phyloP scores from a whole-genome alignment of 2,888 invertebrate genomes.

The Scrobipalpa atriplicella region DNA sequence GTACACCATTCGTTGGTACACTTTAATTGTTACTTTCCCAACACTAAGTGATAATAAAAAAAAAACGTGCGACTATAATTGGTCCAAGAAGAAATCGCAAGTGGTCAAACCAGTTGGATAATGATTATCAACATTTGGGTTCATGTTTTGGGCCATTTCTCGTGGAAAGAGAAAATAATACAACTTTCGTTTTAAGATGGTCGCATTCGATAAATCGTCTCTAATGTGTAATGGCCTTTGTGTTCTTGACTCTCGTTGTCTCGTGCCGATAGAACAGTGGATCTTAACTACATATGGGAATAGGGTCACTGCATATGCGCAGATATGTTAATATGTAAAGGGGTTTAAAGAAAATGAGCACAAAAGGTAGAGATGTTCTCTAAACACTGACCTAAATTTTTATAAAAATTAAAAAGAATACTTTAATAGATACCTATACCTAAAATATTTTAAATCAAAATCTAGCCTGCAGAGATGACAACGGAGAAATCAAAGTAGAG shows the following conservation, averaged over 20 bases:
- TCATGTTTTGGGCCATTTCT: slow-evolving; percentile 22
- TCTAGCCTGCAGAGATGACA: no score
- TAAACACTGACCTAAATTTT: no score
- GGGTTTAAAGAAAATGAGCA: background rate
- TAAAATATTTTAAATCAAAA: no score
- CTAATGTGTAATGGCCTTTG: slow-evolving; percentile 30
- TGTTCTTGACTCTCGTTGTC: background rate
- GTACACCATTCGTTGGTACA: background rate
- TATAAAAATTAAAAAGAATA: no score
- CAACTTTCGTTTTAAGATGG: slow-evolving; percentile 27
- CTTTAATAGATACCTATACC: no score
- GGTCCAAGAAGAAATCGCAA: slow-evolving; percentile 28
- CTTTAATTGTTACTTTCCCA: slow-evolving; percentile 10
- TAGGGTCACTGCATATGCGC: background rate
- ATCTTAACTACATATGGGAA: slow-evolving; percentile 5
- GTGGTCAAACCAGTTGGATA: slow-evolving; percentile 28
- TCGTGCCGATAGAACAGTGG: slow-evolving; percentile 11
- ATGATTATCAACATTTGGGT: slow-evolving; percentile 8
- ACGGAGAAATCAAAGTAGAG: no score
- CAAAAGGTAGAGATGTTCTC: background rate
- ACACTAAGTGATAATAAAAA: background rate
- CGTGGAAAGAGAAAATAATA: slow-evolving; percentile 25
- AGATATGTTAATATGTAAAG: background rate
- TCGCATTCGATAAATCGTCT: slow-evolving; percentile 28
- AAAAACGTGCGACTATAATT: slow-evolving; percentile 21